Percentiles rank a stretch among this genome's conserved stretches.
These are phyloP conservation scores for Lepidurus arcticus DNA, from an alignment of 1,140 invertebrate species.

Conservation along the genomic window DNA sequence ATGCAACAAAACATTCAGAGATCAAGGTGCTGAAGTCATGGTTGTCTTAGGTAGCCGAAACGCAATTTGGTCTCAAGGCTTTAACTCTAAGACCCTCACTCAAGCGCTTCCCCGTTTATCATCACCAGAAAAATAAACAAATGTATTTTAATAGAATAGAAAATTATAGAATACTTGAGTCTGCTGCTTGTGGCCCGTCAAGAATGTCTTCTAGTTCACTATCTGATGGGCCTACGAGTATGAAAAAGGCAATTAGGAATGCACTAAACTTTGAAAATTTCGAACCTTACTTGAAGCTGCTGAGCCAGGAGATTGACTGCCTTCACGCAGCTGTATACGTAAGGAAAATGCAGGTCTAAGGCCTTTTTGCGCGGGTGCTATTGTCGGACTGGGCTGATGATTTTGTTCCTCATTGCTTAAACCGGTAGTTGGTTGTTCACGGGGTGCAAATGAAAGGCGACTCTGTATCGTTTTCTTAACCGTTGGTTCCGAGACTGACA, in stretches of 20 bases:
- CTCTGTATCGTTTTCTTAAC: not conserved
- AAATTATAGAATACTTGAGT: no score
- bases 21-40: conserved; percentile 17
- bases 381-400: not conserved
- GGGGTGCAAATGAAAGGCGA: not conserved
- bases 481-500: not conserved
- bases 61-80: not conserved
- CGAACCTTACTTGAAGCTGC: not conserved
- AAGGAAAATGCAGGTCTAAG: not conserved
- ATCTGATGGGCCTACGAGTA: no score
- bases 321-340: not conserved
- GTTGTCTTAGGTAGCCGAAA: not conserved
- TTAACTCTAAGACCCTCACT: not conserved
- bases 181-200: no score
- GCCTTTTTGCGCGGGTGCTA: not conserved
- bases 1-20: not conserved
- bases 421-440: not conserved
- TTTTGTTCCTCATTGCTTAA: not conserved
- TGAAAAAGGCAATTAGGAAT: not conserved
- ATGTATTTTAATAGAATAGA: no score
- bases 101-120: conserved; percentile 8
- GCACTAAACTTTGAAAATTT: not conserved
- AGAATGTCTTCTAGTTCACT: no score
- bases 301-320: not conserved
- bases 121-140: not conserved